A percentile compares a stretch with the other conserved stretches of the same genome.
These are phyloP conservation scores for Dinocampus coccinellae DNA, from an alignment of 2,888 invertebrate genomes.

Conservation along the genomic window DNA sequence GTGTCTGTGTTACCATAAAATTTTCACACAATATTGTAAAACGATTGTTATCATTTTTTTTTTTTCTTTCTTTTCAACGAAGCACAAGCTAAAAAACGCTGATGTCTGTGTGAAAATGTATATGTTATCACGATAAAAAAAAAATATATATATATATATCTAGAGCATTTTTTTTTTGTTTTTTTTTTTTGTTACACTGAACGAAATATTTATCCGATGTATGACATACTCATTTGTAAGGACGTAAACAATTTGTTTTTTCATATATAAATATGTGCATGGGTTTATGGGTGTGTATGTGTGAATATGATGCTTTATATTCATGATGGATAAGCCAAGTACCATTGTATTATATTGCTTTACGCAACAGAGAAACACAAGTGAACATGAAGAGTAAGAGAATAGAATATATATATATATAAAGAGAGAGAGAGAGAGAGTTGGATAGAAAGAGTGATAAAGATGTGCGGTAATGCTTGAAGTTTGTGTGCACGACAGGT, in stretches of 20 bases:
- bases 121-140: no score
- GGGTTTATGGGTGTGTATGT: no score
- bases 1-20: conserved; percentile 2
- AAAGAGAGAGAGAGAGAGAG: no score
- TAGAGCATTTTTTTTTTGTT: not conserved
- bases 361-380: not conserved
- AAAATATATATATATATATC: no score
- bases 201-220: not conserved
- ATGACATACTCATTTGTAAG: not conserved
- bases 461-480: conserved; percentile 24
- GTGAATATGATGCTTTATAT: not conserved
- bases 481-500: conserved; percentile 50
- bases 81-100: conserved; percentile 5
- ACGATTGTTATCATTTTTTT: conserved; percentile 13
- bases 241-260: conserved; percentile 16
- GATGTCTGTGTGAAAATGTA: no score
- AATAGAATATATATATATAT: not conserved
- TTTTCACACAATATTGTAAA: not conserved
- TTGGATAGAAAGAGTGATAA: no score
- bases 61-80: no score
- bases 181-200: no score
- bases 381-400: not conserved
- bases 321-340: not conserved
- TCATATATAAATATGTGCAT: no score
- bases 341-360: not conserved